These are phyloP conservation scores for Poecile atricapillus DNA, from an alignment of 2,113 vertebrate genomes.

Conservation along the genomic window DNA sequence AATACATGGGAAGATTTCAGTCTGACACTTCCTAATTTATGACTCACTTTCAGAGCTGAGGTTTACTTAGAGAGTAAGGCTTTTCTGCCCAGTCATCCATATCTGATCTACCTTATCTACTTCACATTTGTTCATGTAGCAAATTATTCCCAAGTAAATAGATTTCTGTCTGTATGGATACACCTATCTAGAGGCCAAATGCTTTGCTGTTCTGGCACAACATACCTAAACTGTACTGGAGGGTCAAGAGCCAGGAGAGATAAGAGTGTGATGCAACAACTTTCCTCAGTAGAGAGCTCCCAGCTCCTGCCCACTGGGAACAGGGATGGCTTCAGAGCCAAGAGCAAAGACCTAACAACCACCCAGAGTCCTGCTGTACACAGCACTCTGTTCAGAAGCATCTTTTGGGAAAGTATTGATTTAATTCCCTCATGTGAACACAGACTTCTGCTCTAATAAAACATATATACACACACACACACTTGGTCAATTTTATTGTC, in stretches of 20 bases:
- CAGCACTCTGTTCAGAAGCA: not conserved
- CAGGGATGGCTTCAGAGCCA: not conserved
- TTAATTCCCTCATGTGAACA: conserved; percentile 15
- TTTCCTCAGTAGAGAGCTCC: not conserved
- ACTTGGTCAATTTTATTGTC: conserved; percentile 9
- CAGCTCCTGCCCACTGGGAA: not conserved
- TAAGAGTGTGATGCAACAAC: not conserved
- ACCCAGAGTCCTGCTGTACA: not conserved
- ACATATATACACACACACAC: accelerated
- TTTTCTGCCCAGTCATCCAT: not conserved
- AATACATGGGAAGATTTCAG: not conserved
- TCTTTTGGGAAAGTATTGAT: conserved; percentile 20
- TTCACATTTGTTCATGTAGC: not conserved
- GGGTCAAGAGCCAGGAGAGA: not conserved
- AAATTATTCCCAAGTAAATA: not conserved
- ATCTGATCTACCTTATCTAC: not conserved
- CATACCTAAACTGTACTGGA: accelerated
- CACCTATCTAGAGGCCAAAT: not conserved
- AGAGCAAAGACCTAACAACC: not conserved
- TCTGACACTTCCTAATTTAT: not conserved
- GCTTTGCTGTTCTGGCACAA: not conserved
- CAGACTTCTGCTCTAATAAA: conserved; percentile 22
- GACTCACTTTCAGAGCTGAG: not conserved
- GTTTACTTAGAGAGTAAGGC: not conserved
- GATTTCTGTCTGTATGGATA: not conserved